A percentile compares a stretch with the other conserved stretches of the same genome.
Conservation (phyloP, 2,113 vertebrate species). For the Lophura nycthemera region DNA sequence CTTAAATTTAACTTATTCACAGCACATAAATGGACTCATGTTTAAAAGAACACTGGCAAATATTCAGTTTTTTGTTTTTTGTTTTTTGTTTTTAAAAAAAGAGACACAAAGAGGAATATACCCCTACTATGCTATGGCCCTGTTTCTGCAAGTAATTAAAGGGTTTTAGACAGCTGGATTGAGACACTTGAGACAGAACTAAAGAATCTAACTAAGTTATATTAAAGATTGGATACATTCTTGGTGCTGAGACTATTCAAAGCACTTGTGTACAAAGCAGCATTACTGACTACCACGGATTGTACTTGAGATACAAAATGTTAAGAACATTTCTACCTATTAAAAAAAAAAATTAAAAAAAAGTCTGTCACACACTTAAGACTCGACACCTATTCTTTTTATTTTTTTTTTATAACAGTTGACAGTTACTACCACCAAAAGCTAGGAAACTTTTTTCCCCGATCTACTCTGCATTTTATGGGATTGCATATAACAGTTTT, state of each 20-base stretch:
- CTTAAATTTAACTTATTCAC: constrained; percentile 61
- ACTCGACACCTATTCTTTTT: background rate
- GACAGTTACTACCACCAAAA: background rate
- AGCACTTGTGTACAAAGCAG: constrained; percentile 76
- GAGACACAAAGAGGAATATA: background rate
- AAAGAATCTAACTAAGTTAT: constrained; percentile 25
- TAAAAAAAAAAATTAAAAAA: background rate
- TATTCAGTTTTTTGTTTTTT: background rate
- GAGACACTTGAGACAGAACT: constrained; percentile 18
- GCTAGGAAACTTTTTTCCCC: background rate
- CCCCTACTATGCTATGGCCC: background rate
- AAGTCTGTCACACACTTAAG: background rate
- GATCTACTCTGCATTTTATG: background rate
- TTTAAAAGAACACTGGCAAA: constrained; percentile 58
- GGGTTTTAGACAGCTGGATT: background rate
- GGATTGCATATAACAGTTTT: background rate
- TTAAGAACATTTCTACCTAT: constrained; percentile 37
- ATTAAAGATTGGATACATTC: constrained; percentile 63
- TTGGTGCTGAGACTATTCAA: constrained; percentile 61
- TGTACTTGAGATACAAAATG: constrained; percentile 55
- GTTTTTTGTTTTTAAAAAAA: background rate
- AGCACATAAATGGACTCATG: constrained; percentile 57
- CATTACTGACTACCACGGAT: constrained; percentile 62
- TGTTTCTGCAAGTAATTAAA: background rate
- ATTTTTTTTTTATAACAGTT: background rate